A percentile compares a stretch with the other conserved stretches of the same genome.
Conservation (phyloP, 2,888 invertebrate genomes). For the Drosophila algonquin region DNA sequence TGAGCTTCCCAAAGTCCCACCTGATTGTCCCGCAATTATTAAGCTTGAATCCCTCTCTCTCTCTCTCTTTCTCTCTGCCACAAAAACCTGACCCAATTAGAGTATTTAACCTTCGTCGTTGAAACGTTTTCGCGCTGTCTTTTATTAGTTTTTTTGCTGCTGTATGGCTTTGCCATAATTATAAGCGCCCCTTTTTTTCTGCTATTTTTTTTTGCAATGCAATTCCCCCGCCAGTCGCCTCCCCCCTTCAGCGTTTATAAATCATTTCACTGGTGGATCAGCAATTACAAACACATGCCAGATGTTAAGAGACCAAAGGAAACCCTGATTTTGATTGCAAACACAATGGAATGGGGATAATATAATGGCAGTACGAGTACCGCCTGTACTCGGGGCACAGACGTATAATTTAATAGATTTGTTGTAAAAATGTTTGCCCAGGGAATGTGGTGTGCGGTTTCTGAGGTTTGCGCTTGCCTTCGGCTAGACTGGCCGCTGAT, state of each 20-base stretch:
- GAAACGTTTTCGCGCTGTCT: background rate
- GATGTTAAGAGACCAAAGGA: constrained; percentile 15
- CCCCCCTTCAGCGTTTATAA: constrained; percentile 24
- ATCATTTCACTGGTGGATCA: constrained; percentile 38
- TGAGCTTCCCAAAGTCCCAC: no score
- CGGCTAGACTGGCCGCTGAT: background rate
- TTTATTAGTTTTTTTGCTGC: constrained; percentile 2
- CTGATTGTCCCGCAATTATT: no score
- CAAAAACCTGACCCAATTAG: constrained; percentile 19
- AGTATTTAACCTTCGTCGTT: constrained; percentile 24
- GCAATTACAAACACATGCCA: constrained; percentile 51
- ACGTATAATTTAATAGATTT: constrained; percentile 53
- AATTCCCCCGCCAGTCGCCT: constrained; percentile 13
- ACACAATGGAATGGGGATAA: constrained; percentile 39
- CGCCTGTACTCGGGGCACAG: background rate
- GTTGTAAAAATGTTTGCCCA: constrained; percentile 47
- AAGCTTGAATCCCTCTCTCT: constrained; percentile 3
- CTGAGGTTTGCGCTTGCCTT: constrained; percentile 35
- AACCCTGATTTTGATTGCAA: constrained; percentile 39
- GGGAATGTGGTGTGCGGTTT: constrained; percentile 28
- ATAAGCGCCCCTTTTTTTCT: constrained; percentile 20
- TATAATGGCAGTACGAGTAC: background rate
- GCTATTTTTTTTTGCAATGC: constrained; percentile 38
- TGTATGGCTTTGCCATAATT: constrained; percentile 21
- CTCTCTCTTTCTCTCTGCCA: background rate